Conservation (phyloP, 2,888 invertebrate species). For the Alentia gelatinosa region DNA sequence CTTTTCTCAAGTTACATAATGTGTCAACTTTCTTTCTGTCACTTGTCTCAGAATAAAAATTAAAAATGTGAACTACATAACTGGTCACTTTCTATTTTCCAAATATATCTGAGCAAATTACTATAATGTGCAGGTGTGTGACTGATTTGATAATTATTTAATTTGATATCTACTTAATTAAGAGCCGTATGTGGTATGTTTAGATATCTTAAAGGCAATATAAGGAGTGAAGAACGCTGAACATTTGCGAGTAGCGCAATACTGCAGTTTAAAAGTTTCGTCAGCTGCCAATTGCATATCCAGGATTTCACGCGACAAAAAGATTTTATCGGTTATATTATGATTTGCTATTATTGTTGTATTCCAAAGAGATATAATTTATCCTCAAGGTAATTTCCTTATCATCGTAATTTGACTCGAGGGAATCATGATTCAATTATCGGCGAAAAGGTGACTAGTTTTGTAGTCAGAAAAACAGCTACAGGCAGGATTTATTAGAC, state of each 20-base stretch:
- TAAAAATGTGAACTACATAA: not conserved
- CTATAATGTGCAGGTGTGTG: not conserved
- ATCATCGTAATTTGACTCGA: not conserved
- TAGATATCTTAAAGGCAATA: too few species aligned
- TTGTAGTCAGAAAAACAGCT: not conserved
- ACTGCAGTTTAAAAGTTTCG: too few species aligned
- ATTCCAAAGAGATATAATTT: too few species aligned
- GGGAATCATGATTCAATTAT: not conserved
- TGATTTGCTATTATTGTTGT: too few species aligned
- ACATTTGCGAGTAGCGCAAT: too few species aligned
- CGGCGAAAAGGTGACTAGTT: not conserved
- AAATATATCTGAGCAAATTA: not conserved
- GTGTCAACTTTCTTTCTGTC: conserved; percentile 39
- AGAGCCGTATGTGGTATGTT: too few species aligned
- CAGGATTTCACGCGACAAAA: too few species aligned
- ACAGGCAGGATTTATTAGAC: not conserved
- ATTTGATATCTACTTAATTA: too few species aligned
- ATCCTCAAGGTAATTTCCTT: not conserved
- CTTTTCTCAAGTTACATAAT: conserved; percentile 39
- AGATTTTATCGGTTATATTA: too few species aligned
- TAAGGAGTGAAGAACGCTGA: too few species aligned
- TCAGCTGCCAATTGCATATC: too few species aligned
- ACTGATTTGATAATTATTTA: not conserved
- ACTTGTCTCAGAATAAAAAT: conserved; percentile 32
- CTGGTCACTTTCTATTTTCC: not conserved